Evolutionary conservation across 2,888 invertebrate genomes (phyloP).

Genomic region (Hylaea fasciaria): DNA sequence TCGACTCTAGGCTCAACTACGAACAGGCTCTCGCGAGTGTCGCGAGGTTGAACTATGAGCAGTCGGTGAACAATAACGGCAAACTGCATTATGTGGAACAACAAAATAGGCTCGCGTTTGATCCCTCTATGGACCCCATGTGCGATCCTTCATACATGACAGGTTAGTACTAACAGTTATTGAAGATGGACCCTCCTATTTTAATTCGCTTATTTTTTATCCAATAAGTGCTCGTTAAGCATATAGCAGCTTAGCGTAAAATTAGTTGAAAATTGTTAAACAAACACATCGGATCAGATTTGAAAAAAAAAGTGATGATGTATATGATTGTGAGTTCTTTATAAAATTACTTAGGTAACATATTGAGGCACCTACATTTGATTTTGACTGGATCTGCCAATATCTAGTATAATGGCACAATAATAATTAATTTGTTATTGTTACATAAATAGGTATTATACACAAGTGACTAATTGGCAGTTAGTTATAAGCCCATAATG

Average conservation of each 20-base stretch:
- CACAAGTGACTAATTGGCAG: slow-evolving; percentile 17
- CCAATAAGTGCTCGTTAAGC: too few relatives aligned
- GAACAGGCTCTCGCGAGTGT: slow-evolving; percentile 72
- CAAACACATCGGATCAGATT: too few relatives aligned
- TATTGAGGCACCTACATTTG: too few relatives aligned
- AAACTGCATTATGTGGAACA: slow-evolving; percentile 75
- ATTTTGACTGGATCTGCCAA: too few relatives aligned
- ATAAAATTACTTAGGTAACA: neutral
- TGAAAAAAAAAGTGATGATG: too few relatives aligned
- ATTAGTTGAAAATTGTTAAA: too few relatives aligned
- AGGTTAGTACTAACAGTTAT: slow-evolving; percentile 56
- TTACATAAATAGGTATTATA: slow-evolving; percentile 12
- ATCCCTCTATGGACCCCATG: slow-evolving; percentile 69
- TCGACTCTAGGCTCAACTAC: slow-evolving; percentile 66
- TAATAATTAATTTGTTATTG: slow-evolving; percentile 6
- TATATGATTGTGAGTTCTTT: too few relatives aligned
- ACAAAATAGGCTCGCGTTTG: slow-evolving; percentile 72
- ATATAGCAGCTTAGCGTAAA: too few relatives aligned
- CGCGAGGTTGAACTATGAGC: slow-evolving; percentile 73
- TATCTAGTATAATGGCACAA: neutral
- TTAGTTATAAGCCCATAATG: slow-evolving; percentile 2
- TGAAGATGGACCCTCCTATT: neutral
- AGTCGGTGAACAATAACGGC: slow-evolving; percentile 61
- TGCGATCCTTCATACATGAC: slow-evolving; percentile 72
- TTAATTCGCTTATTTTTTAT: neutral